Base-by-base conservation (phyloP, 2,888 invertebrate genomes). In the Saturnia japonica region DNA sequence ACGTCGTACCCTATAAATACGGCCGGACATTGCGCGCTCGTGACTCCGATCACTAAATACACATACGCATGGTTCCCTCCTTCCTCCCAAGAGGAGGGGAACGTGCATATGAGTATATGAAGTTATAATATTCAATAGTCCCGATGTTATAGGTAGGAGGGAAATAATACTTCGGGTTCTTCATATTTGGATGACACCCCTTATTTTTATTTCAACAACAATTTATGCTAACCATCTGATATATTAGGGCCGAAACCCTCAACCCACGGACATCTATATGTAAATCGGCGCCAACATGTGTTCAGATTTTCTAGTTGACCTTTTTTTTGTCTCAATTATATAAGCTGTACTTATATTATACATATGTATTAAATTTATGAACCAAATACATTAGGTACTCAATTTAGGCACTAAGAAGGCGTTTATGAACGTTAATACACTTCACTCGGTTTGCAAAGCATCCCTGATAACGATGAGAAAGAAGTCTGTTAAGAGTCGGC, bases 141-240 rank as follows among this genome's bases (percentile, higher is more conserved):
- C 54, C 54, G 22, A 22, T 54, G 22, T 54, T 54, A 54, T n/a
- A 54, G 9, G 22, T n/a, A 54, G 22, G 22, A 11, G 54, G 22
- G n/a, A 54, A 54, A 9, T 9, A 54, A 22, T 22, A 47, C 19
- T 47, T 47, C 47, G 19, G 19, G 47, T 54, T 54, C 9, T 54
- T 54, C 54, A 22, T 45, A 43, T 11, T 22, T 16, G 34, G 7
- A 14, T 14, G 47, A 47, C 73, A 72, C 73, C 74, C 80, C 74
- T 81, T 83, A 81, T 83, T 84, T 82, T 82, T 85, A 82, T 84
- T 83, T 81, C 80, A 85, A 85, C 84, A 85, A 81, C 85, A 88
- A 87, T 86, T 86, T 88, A 89, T 89, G 88, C 87, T 87, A 86
- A 89, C 86, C 85, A 85, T 84, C 81, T 87, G 87, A 89, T 86